Conservation (phyloP, 2,113 vertebrate genomes). For the Lepus timidus region DNA sequence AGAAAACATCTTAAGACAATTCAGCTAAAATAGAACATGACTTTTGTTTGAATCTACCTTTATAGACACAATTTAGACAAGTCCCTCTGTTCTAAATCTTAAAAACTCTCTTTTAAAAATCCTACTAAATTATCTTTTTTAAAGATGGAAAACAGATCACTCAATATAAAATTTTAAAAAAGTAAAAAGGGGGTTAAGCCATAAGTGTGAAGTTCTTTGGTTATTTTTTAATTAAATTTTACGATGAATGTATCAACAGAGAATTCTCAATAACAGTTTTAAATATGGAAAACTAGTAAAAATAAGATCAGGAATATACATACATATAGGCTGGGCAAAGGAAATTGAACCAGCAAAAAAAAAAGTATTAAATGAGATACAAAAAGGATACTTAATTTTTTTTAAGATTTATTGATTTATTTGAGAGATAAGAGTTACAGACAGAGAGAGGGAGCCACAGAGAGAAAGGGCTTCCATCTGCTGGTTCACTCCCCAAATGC, state of each 20-base stretch:
- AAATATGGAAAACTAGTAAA: conserved; percentile 21
- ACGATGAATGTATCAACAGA: neutral
- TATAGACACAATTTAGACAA: neutral
- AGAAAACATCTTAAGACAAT: neutral
- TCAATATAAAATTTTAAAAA: neutral
- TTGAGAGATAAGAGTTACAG: no score
- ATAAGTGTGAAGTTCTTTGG: neutral
- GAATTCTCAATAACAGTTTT: neutral
- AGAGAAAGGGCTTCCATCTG: no score
- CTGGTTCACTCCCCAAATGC: no score
- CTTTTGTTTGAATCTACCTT: neutral
- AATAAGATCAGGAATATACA: neutral
- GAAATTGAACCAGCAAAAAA: neutral
- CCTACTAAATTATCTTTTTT: neutral
- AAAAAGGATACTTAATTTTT: neutral
- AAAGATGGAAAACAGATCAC: neutral
- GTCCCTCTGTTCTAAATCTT: neutral
- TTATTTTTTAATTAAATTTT: neutral
- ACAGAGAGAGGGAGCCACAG: no score
- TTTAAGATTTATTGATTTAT: no score
- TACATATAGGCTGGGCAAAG: neutral
- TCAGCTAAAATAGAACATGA: neutral
- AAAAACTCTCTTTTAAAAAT: neutral
- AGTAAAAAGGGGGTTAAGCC: neutral
- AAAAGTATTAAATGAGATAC: neutral